Base-by-base conservation (phyloP, 1,140 invertebrate genomes). In the Andricus grossulariae region DNA sequence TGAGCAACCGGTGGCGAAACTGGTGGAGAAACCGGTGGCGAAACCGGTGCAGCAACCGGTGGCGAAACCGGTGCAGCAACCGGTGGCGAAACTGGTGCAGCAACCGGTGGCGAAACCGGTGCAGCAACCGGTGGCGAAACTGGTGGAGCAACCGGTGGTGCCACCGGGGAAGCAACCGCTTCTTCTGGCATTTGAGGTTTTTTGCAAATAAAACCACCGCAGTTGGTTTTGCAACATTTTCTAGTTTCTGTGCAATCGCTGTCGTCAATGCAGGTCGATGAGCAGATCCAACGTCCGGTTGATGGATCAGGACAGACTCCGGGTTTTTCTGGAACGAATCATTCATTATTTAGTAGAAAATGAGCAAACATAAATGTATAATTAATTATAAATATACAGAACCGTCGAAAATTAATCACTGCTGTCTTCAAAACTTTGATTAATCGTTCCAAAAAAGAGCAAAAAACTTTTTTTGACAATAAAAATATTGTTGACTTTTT, bases 141-240 rank as follows among this genome's bases (percentile, higher is more conserved):
- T 2, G 39, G 39, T 5, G 77, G 81, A 55, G 78, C 15, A 11
- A 79, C 55, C 16, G 89, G 25, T 0, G 77, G 83, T 52, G 78
- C 6, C 7, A 45, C 39, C 39, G 39, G 39, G 39, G 77, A 81
- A 52, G 78, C 15, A 11, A 78, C 55, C n/a, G 89, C 82, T 0
- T 81, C 50, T 3, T 86, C 85, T 0, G 60, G 32, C 0, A 45
- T 66, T 15, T 66, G 60, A 39, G 93, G 91, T 81, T 91, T 92
- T 77, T 92, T 91, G 76, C 94, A 94, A 4, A 91, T 89, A 15
- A 92, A 83, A 0, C 93, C 93, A 2, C 93, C 93, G 72, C 94
- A 94, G 57, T 93, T 87, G 86, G 94, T 94, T 72, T 87, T 89
- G 77, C 94, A 94, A 82, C 94, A 94, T 79, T 94, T 94, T 45